Evolutionary conservation across 2,113 vertebrate genomes (phyloP).

Genomic region (Anser brachyrhynchus): DNA sequence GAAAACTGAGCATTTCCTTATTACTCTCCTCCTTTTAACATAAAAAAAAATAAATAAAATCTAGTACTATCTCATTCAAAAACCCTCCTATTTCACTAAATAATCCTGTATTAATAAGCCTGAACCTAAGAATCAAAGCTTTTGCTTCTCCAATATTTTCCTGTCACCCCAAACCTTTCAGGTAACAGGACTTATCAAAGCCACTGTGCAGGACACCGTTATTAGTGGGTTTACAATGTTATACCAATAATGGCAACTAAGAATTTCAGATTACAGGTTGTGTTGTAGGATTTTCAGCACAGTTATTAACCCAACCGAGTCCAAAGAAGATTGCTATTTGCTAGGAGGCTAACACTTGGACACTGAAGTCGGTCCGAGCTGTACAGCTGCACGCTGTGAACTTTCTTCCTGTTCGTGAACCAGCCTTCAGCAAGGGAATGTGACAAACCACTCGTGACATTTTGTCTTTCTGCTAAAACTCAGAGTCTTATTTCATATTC

Average conservation of each 20-base stretch:
- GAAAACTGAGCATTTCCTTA: not conserved
- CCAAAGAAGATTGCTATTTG: not conserved
- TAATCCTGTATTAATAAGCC: not conserved
- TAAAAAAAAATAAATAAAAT: not conserved
- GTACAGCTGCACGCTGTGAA: not conserved
- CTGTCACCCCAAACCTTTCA: not conserved
- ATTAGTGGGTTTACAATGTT: fast-evolving
- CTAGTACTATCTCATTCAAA: not conserved
- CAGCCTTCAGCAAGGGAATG: fast-evolving
- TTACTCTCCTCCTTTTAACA: not conserved
- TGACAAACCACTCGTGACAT: not conserved
- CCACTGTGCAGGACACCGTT: fast-evolving
- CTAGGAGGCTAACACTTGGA: not conserved
- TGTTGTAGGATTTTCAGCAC: not conserved
- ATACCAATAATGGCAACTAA: fast-evolving
- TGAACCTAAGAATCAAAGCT: not conserved
- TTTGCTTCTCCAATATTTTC: not conserved
- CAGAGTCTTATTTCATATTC: not conserved
- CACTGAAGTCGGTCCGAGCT: not conserved
- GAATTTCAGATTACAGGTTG: fast-evolving
- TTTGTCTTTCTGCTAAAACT: not conserved
- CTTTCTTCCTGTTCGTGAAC: not conserved
- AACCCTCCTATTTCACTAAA: not conserved
- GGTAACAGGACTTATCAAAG: not conserved
- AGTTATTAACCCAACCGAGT: not conserved